A percentile compares a stretch with the other conserved stretches of the same genome.
Evolutionary conservation across 2,888 invertebrate genomes (phyloP).

Genomic region (Drosophila prolongata): DNA sequence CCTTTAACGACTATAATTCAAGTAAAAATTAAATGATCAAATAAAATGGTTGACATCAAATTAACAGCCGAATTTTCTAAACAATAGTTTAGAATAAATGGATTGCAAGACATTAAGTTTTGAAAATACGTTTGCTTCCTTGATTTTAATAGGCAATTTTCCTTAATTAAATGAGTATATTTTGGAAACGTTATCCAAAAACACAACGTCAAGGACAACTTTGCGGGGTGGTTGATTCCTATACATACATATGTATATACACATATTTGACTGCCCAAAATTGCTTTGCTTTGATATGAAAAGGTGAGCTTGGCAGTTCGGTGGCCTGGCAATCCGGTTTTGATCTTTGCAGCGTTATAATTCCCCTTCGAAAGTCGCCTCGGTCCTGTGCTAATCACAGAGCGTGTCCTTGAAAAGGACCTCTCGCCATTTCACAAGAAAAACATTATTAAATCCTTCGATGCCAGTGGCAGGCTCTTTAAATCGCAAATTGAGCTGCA

Average conservation of each 20-base stretch:
- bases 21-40: not conserved
- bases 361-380: constrained; percentile 29
- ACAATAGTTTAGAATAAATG: not conserved
- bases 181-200: not conserved
- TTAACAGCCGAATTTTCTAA: not conserved
- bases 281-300: constrained; percentile 21
- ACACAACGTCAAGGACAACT: not conserved
- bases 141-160: not conserved
- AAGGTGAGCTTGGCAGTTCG: constrained; percentile 14
- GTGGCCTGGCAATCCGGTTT: constrained; percentile 36
- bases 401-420: constrained; percentile 11
- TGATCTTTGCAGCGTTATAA: constrained; percentile 66
- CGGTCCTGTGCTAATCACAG: constrained; percentile 37
- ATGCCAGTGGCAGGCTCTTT: constrained; percentile 46
- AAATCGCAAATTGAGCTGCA: constrained; percentile 73
- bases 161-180: not conserved
- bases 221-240: constrained; percentile 12
- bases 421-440: too few relatives aligned
- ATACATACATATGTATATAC: not conserved
- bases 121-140: not conserved
- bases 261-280: constrained; percentile 24
- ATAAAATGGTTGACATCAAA: not conserved
- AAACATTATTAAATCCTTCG: not conserved
- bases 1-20: too few relatives aligned
- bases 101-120: not conserved